These are phyloP conservation scores for Melanotaenia parkinsoni DNA, from an alignment of 2,797 vertebrate species.

Conservation along the genomic window DNA sequence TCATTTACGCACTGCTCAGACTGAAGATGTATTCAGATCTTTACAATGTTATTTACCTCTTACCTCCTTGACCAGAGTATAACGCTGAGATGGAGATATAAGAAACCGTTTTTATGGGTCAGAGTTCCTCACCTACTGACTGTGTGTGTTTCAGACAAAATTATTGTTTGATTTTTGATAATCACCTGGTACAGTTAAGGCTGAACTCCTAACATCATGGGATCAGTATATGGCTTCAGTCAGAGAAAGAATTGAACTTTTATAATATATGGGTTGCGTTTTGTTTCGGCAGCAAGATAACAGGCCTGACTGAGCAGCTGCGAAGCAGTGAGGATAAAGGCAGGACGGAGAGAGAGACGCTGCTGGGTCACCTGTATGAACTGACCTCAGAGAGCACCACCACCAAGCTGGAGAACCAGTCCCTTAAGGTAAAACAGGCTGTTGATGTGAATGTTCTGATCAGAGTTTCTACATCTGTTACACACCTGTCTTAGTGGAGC, in stretches of 20 bases:
- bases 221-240: neutral
- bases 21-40: too few relatives aligned
- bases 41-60: too few relatives aligned
- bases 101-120: too few relatives aligned
- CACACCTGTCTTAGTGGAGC: neutral
- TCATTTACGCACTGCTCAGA: too few relatives aligned
- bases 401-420: constrained; percentile 87
- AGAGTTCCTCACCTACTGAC: too few relatives aligned
- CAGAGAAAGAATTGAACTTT: neutral
- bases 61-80: too few relatives aligned
- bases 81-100: too few relatives aligned
- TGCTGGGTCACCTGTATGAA: constrained; percentile 84
- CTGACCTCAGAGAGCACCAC: constrained; percentile 81
- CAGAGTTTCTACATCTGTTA: neutral
- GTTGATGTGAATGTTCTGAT: neutral
- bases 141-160: too few relatives aligned
- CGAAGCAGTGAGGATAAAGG: constrained; percentile 82
- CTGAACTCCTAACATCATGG: neutral
- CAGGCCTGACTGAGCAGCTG: constrained; percentile 86
- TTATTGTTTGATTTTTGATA: too few relatives aligned
- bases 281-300: constrained; percentile 80
- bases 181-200: too few relatives aligned
- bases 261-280: neutral
- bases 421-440: constrained; percentile 84
- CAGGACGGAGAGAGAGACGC: constrained; percentile 79